Conservation (phyloP, 2,113 vertebrate genomes). For the Aldabrachelys gigantea region DNA sequence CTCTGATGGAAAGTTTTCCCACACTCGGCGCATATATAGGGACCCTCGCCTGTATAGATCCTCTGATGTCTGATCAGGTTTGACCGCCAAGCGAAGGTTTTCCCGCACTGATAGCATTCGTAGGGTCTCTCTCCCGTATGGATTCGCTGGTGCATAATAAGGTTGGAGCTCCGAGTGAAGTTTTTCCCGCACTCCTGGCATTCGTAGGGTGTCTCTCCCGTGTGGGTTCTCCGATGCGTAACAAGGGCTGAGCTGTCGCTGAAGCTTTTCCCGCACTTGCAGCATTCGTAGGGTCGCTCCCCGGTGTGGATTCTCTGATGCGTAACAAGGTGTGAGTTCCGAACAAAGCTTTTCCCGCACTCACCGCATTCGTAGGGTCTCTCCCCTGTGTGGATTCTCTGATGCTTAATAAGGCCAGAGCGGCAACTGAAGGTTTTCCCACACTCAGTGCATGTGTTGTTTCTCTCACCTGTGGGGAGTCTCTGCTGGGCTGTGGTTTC, state of each 20-base stretch:
- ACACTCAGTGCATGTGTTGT: not conserved
- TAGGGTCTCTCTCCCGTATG: not conserved
- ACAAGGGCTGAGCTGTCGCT: not conserved
- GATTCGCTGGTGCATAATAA: not conserved
- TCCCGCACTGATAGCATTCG: not conserved
- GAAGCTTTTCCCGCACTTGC: not conserved
- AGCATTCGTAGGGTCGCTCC: not conserved
- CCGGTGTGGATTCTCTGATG: not conserved
- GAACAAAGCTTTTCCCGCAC: not conserved
- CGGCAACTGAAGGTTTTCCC: not conserved
- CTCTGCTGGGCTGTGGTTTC: not conserved
- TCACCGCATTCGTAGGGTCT: not conserved
- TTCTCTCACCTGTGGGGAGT: not conserved
- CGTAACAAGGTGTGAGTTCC: not conserved
- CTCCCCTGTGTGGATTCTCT: not conserved
- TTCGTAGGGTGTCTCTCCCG: not conserved
- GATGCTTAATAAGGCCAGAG: not conserved
- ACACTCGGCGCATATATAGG: not conserved
- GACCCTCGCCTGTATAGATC: not conserved
- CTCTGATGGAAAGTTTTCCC: not conserved
- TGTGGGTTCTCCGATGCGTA: not conserved
- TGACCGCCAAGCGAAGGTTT: not conserved
- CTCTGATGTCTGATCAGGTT: not conserved
- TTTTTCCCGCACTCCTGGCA: not conserved
- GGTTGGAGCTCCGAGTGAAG: not conserved